Conservation (phyloP, 2,113 vertebrate genomes). For the Morone saxatilis region DNA sequence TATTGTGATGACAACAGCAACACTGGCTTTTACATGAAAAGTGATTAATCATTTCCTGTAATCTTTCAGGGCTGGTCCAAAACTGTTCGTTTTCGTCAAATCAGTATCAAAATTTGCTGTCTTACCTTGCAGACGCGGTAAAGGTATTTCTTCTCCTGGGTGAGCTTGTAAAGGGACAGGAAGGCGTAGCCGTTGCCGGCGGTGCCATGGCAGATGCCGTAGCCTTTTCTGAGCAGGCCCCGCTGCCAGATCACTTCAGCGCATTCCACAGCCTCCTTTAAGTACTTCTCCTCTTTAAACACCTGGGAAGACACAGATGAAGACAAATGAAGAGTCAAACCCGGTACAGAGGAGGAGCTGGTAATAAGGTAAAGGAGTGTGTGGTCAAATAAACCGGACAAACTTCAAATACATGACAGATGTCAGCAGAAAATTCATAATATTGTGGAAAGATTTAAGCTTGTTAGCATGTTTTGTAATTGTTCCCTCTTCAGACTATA, state of each 20-base stretch:
- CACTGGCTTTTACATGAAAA: background rate
- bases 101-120: background rate
- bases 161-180: conserved; percentile 92
- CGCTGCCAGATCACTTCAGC: conserved; percentile 97
- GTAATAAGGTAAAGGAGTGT: too few species aligned
- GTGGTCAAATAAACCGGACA: background rate
- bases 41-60: background rate
- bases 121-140: conserved; percentile 95
- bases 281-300: conserved; percentile 97
- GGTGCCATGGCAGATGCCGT: conserved; percentile 95
- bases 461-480: background rate
- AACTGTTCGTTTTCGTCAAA: background rate
- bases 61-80: background rate
- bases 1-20: background rate
- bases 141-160: conserved; percentile 94
- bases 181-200: conserved; percentile 96
- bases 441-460: background rate
- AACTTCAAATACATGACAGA: too few species aligned
- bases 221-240: conserved; percentile 95
- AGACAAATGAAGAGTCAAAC: background rate
- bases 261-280: conserved; percentile 95
- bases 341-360: too few species aligned
- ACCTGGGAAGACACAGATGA: conserved; percentile 77
- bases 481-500: too few species aligned
- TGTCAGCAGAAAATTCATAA: background rate